phyloP scores from a whole-genome alignment of 2,113 vertebrate species.

The Excalfactoria chinensis region DNA sequence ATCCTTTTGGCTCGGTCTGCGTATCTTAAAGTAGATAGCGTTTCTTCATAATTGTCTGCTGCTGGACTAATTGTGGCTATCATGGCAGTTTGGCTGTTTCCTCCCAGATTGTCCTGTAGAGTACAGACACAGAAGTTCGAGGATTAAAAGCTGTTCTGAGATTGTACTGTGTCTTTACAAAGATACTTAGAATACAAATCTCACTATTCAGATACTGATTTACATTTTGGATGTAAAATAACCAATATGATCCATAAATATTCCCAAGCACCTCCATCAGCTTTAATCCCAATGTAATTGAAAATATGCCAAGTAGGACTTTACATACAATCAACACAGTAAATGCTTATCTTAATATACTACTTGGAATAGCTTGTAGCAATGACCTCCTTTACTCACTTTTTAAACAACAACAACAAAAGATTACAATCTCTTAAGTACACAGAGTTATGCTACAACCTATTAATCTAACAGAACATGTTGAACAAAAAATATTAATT shows the following conservation, averaged over 20 bases:
- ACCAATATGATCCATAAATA: neutral
- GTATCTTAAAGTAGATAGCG: constrained; percentile 93
- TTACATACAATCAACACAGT: neutral
- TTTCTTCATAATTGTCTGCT: constrained; percentile 98
- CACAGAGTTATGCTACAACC: neutral
- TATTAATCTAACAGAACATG: neutral
- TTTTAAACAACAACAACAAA: neutral
- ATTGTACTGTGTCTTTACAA: neutral
- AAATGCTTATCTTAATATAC: neutral
- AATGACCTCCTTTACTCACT: neutral
- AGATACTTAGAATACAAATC: neutral
- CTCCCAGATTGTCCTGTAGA: constrained; percentile 93
- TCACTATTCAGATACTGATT: neutral
- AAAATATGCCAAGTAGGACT: neutral
- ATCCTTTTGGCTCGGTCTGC: constrained; percentile 98
- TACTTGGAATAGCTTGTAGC: neutral
- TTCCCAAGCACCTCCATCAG: neutral
- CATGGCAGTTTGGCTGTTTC: constrained; percentile 99
- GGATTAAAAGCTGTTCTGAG: neutral
- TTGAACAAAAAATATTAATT: neutral
- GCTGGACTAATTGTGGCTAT: constrained; percentile 97
- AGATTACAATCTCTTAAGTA: neutral
- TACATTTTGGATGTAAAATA: neutral
- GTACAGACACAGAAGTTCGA: neutral
- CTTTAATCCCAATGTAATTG: neutral